These are phyloP conservation scores for Poeciliopsis gracilis DNA, from an alignment of 2,797 vertebrate species.

Conservation along the genomic window DNA sequence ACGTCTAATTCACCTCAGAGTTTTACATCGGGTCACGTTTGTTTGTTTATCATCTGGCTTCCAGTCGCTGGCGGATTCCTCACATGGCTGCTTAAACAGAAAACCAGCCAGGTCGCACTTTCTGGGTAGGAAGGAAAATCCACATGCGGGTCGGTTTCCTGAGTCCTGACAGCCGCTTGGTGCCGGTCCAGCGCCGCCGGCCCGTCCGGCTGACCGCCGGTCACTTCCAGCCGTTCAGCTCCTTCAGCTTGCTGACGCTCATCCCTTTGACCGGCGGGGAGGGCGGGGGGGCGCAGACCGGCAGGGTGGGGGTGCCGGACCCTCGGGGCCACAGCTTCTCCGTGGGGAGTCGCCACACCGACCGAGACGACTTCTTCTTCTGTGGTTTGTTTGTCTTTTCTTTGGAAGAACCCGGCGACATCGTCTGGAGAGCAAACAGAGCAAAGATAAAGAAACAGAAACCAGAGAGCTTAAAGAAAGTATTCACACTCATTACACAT, in stretches of 20 bases:
- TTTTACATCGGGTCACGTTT: background rate
- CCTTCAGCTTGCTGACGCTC: slow-evolving; percentile 74
- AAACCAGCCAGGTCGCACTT: slow-evolving; percentile 42
- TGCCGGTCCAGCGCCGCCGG: slow-evolving; percentile 34
- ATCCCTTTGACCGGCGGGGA: slow-evolving; percentile 70
- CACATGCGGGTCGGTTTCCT: slow-evolving; percentile 55
- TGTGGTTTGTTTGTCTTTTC: slow-evolving; percentile 57
- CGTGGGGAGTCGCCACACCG: slow-evolving; percentile 72
- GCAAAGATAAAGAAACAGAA: background rate
- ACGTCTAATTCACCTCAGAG: slow-evolving; percentile 15
- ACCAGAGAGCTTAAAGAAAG: no score
- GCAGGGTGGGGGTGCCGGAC: slow-evolving; percentile 69
- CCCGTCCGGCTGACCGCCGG: background rate
- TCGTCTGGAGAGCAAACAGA: slow-evolving; percentile 57
- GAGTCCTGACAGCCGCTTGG: slow-evolving; percentile 44
- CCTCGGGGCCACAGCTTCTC: slow-evolving; percentile 67
- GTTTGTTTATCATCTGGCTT: slow-evolving; percentile 21
- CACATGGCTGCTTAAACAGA: slow-evolving; percentile 43
- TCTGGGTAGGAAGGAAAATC: slow-evolving; percentile 44
- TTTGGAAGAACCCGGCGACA: slow-evolving; percentile 62
- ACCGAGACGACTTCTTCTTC: slow-evolving; percentile 52
- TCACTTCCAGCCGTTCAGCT: slow-evolving; percentile 80
- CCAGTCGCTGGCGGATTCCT: slow-evolving; percentile 33
- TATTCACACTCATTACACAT: background rate
- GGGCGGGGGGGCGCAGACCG: slow-evolving; percentile 68